Evolutionary conservation across 2,113 vertebrate genomes (phyloP).

Genomic region (Spheniscus mendiculus): DNA sequence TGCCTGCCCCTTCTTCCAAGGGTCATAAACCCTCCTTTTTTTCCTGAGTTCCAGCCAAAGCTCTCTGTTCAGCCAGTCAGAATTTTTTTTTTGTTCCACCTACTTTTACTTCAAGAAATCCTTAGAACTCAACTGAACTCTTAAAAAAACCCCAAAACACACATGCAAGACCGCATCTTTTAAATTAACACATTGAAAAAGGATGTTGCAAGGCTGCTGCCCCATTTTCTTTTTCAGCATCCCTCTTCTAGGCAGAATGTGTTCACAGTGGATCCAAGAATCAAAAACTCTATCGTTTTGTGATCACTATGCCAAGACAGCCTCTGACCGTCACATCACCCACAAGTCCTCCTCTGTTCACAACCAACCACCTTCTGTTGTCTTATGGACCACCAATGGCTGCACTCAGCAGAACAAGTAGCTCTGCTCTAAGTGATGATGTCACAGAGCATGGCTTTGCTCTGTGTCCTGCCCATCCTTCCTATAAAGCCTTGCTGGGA

Average conservation of each 20-base stretch:
- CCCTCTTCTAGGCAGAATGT: neutral
- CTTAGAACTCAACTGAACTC: neutral
- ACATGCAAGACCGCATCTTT: neutral
- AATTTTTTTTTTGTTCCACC: slow-evolving; percentile 10
- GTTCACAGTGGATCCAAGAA: neutral
- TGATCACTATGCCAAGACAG: too few species aligned
- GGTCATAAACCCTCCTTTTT: too few species aligned
- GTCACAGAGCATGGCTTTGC: neutral
- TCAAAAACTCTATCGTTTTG: too few species aligned
- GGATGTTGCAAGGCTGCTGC: neutral
- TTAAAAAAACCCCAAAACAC: neutral
- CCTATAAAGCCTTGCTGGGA: neutral
- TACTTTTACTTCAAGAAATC: slow-evolving; percentile 13
- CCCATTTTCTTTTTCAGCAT: neutral
- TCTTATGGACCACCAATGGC: neutral
- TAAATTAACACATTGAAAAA: neutral
- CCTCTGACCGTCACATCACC: too few species aligned
- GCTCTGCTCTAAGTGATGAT: neutral
- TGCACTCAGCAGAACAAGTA: neutral
- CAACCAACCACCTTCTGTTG: neutral
- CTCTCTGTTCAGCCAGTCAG: neutral
- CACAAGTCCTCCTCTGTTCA: too few species aligned
- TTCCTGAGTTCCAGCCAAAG: too few species aligned
- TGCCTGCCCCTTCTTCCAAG: too few species aligned
- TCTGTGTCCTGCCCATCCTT: neutral